A percentile compares a stretch with the other conserved stretches of the same genome.
Evolutionary conservation across 2,113 vertebrate genomes (phyloP).

Genomic region (Thinocorus orbignyianus): DNA sequence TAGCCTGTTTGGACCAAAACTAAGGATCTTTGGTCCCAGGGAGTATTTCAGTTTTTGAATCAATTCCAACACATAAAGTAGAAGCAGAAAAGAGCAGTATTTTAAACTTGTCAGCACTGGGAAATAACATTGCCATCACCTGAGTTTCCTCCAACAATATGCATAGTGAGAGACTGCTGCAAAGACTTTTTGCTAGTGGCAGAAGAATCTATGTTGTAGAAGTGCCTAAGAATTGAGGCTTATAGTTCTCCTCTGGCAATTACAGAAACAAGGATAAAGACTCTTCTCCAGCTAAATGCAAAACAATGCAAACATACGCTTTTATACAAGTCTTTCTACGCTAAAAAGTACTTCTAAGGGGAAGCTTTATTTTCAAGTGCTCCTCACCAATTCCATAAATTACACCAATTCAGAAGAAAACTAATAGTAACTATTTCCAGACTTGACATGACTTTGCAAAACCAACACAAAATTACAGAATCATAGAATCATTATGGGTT

Average conservation of each 20-base stretch:
- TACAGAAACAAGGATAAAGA: not conserved
- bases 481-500: not conserved
- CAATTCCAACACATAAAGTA: not conserved
- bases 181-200: not conserved
- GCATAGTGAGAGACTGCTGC: not conserved
- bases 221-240: not conserved
- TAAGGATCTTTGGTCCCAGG: not conserved
- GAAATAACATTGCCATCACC: not conserved
- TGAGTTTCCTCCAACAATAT: not conserved
- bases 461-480: not conserved
- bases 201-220: not conserved
- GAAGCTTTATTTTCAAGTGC: not conserved
- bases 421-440: not conserved
- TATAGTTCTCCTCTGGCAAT: not conserved
- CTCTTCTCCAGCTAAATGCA: not conserved
- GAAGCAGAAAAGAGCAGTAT: not conserved
- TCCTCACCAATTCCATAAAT: not conserved
- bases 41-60: not conserved
- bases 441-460: not conserved
- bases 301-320: not conserved
- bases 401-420: not conserved
- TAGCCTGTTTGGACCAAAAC: not conserved
- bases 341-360: not conserved
- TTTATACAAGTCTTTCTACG: not conserved
- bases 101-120: not conserved